Percentiles rank a stretch among this genome's conserved stretches.
Conservation (phyloP, 2,797 vertebrate species). For the Cyclura pinguis region DNA sequence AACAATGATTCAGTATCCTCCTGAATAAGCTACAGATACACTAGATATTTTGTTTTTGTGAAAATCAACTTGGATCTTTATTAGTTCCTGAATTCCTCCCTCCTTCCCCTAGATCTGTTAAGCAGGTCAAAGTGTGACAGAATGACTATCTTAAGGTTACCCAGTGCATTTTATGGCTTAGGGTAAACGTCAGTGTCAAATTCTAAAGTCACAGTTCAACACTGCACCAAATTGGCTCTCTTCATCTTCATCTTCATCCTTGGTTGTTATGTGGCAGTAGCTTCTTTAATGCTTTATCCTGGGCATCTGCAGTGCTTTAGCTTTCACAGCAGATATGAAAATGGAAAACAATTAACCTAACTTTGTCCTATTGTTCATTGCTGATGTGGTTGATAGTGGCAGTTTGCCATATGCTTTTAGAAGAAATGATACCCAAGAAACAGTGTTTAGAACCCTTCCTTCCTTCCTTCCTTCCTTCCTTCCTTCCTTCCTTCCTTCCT, state of each 20-base stretch:
- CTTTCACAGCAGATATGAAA: neutral
- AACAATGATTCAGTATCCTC: neutral
- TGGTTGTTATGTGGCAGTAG: neutral
- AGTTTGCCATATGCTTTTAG: neutral
- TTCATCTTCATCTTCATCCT: neutral
- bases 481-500: neutral
- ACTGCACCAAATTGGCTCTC: no score
- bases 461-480: slow-evolving; percentile 1
- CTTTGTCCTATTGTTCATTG: neutral
- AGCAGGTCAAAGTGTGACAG: neutral
- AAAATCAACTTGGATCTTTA: neutral
- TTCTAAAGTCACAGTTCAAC: no score
- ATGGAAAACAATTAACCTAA: slow-evolving; percentile 12
- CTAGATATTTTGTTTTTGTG: neutral
- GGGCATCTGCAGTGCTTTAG: neutral
- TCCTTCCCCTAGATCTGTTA: neutral
- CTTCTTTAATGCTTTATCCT: neutral
- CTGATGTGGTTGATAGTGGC: neutral
- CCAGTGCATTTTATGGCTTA: no score
- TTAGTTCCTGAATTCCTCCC: neutral
- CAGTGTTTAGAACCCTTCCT: neutral
- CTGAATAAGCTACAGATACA: neutral
- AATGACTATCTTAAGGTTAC: no score
- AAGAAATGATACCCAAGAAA: neutral
- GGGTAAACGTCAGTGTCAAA: no score